These are phyloP conservation scores for Pseudocheirus occidentalis DNA, from an alignment of 2,797 vertebrate species.

Conservation along the genomic window DNA sequence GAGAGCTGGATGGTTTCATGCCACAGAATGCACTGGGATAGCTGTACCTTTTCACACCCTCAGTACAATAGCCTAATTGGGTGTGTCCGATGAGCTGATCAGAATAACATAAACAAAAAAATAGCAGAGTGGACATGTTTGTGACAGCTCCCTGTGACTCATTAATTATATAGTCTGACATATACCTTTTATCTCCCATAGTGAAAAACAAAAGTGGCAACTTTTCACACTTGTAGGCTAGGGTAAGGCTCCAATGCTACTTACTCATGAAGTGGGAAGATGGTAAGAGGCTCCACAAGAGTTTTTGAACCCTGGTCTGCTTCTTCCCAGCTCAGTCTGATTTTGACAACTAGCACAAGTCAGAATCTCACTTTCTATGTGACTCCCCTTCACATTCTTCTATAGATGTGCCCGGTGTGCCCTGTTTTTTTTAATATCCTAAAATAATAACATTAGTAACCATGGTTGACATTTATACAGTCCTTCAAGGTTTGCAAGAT, in stretches of 20 bases:
- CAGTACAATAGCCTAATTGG: slow-evolving; percentile 31
- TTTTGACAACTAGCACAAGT: not conserved
- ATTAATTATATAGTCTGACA: slow-evolving; percentile 68
- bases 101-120: slow-evolving; percentile 50
- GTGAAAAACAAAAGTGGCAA: slow-evolving; percentile 25
- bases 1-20: not conserved
- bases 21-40: not conserved
- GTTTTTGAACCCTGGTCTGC: accelerated
- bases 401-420: not conserved
- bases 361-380: not conserved
- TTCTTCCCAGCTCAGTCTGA: too few relatives aligned
- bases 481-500: not conserved
- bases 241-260: not conserved
- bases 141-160: slow-evolving; percentile 71
- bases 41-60: not conserved
- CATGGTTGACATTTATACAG: not conserved
- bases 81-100: slow-evolving; percentile 53
- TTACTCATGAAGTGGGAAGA: accelerated
- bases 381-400: not conserved
- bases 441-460: not conserved
- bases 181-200: slow-evolving; percentile 58
- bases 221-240: not conserved
- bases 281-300: accelerated
- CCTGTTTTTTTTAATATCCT: not conserved
- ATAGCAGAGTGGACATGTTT: slow-evolving; percentile 61